These are phyloP conservation scores for Acholoe squamosa DNA, from an alignment of 2,888 invertebrate species.

Conservation along the genomic window DNA sequence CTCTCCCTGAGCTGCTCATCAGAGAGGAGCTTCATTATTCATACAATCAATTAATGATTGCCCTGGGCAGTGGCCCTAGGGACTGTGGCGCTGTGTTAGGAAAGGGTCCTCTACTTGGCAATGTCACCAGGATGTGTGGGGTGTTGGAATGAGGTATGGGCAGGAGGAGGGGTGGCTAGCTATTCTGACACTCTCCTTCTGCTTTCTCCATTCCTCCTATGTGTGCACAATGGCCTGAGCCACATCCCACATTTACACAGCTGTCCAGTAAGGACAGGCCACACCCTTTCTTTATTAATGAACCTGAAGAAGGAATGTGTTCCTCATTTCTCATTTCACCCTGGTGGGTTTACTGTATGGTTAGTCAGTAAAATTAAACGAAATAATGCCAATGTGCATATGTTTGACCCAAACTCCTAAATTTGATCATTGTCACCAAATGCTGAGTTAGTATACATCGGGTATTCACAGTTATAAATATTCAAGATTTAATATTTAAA, in stretches of 20 bases:
- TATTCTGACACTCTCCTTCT: background rate
- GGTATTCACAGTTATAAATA: no score
- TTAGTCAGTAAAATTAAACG: no score
- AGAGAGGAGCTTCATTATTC: background rate
- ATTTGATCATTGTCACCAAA: no score
- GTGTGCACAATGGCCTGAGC: background rate
- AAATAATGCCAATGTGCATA: no score
- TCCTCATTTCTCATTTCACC: no score
- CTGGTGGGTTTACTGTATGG: no score
- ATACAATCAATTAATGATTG: conserved; percentile 21
- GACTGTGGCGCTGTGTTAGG: background rate
- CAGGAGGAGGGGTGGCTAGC: background rate
- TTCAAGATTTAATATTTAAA: no score
- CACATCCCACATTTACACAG: background rate
- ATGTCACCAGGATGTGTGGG: background rate
- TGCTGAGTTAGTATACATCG: no score
- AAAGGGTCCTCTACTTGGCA: background rate
- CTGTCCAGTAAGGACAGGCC: background rate
- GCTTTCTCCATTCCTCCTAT: background rate
- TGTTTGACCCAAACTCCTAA: no score
- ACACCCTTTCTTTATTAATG: background rate
- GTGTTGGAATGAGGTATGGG: no score
- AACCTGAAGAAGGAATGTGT: no score
- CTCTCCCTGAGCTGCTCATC: conserved; percentile 5
- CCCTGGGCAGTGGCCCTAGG: background rate